Percentiles rank a stretch among this genome's conserved stretches.
phyloP scores from a whole-genome alignment of 2,888 invertebrate species.

The Callinectes sapidus region DNA sequence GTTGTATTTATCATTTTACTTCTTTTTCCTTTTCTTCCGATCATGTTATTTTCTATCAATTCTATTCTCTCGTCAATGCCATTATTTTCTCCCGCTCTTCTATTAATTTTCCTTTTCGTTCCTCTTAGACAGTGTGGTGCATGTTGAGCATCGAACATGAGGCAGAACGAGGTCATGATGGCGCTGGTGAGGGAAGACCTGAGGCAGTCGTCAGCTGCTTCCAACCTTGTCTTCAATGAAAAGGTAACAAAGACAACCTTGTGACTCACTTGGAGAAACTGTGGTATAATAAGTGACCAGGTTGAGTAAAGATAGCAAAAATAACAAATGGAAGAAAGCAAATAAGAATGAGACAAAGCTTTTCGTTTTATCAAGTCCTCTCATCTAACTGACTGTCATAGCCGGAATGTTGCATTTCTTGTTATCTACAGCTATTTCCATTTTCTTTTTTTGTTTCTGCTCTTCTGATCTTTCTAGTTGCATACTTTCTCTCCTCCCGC shows the following conservation, averaged over 20 bases:
- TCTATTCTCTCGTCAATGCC: no score
- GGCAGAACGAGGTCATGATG: neutral
- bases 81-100: neutral
- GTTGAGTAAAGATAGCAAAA: neutral
- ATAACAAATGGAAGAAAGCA: neutral
- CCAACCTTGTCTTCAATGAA: slow-evolving; percentile 70
- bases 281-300: neutral
- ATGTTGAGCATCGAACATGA: neutral
- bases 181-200: slow-evolving; percentile 49
- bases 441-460: no score
- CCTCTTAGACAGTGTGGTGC: neutral
- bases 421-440: no score
- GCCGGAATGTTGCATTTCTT: no score
- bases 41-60: neutral
- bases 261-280: neutral
- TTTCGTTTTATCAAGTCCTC: no score
- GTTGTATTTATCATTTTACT: neutral
- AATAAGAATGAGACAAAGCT: neutral
- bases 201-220: slow-evolving; percentile 36
- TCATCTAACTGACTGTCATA: neutral
- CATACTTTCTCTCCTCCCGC: no score
- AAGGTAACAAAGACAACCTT: slow-evolving; percentile 47
- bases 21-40: neutral
- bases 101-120: neutral
- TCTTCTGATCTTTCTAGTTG: no score